Evolutionary conservation across 2,797 vertebrate genomes (phyloP), one percentile per base, ranked within the genome.

Genomic region (Acanthurus leucopareius): DNA sequence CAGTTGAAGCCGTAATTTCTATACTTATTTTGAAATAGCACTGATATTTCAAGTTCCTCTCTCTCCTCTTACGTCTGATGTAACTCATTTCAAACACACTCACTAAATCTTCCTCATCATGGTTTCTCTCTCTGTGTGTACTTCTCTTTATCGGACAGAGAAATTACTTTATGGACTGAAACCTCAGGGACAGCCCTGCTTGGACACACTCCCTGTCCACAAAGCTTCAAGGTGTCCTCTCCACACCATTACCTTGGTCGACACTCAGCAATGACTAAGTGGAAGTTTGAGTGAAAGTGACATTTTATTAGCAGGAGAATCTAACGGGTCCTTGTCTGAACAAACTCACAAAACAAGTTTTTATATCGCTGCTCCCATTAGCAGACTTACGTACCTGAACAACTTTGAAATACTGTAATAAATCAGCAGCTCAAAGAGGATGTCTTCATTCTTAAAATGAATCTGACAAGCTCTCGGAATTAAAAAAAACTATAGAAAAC

Each of bases 181-280:
- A 64, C 66, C 69, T 75, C 56, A 73, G 79, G 60, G 84, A 84
- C 76, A 60, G 52, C 51, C 69, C 54, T 40, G 74, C 65, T 54
- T 68, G 80, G 78, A 88, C 69, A 53, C 45, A 4, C 64, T 77
- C 73, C 57, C 80, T 82, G 87, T 87, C 79, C 28, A n/a, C 88
- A 80, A 63, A 69, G 75, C 86, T 70, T 75, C 84, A 91, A 93
- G 92, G 92, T 93, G 90, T 91, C 91, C 90, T 90, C 90, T 87
- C 73, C 78, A 89, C 86, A 73, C 78, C 88, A 91, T 90, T 90
- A 89, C 86, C 88, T 86, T 64, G 73, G 76, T 66, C 7, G 60
- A 84, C 83, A 80, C 69, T 84, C 58, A 45, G 65, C 65, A 54
- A 47, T 86, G 89, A 92, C 77, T 73, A 64, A 90, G 80, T 76